Conservation (phyloP, 2,797 vertebrate genomes). For the Gobio occitaniae region DNA sequence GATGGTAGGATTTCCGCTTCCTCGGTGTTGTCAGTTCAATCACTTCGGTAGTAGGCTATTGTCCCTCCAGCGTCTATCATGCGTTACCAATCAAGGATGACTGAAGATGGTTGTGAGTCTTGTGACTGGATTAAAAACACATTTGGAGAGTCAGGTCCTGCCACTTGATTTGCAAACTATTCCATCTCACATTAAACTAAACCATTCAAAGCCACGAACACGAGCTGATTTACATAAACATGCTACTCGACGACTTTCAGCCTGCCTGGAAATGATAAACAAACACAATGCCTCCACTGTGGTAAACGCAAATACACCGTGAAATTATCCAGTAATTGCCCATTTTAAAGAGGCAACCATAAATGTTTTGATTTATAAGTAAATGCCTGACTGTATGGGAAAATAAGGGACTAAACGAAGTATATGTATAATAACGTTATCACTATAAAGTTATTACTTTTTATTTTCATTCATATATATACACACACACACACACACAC, state of each 20-base stretch:
- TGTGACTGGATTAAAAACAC: neutral
- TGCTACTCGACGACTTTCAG: neutral
- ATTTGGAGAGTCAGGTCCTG: neutral
- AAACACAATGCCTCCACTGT: neutral
- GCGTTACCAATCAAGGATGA: neutral
- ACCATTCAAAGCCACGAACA: neutral
- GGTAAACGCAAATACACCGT: neutral
- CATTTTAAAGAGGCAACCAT: neutral
- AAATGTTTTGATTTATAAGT: neutral
- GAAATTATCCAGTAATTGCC: slow-evolving; percentile 22
- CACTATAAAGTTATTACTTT: neutral
- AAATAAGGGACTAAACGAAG: neutral
- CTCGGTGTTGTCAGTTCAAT: neutral
- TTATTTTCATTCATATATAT: too few relatives aligned
- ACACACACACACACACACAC: too few relatives aligned
- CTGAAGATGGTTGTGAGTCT: neutral
- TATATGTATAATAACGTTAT: too few relatives aligned
- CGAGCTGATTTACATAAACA: slow-evolving; percentile 17
- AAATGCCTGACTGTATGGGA: neutral
- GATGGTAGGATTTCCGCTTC: slow-evolving; percentile 20
- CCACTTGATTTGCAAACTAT: slow-evolving; percentile 20
- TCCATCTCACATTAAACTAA: neutral
- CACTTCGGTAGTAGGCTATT: neutral
- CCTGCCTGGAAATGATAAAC: slow-evolving; percentile 7
- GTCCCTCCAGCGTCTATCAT: neutral